Conservation (phyloP, 2,888 invertebrate species). For the Leptothorax acervorum region DNA sequence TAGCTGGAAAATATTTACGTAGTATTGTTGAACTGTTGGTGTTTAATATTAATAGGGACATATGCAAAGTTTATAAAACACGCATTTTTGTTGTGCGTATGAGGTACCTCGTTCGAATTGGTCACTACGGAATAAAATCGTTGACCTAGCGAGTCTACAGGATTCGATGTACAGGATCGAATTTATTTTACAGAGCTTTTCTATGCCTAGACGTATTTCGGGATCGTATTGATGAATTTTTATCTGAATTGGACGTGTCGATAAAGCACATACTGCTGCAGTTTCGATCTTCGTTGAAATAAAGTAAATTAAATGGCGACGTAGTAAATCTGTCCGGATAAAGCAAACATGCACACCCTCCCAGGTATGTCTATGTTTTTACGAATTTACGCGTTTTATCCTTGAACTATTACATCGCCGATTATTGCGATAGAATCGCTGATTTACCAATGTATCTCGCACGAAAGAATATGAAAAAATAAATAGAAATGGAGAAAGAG, state of each 20-base stretch:
- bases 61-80: conserved; percentile 41
- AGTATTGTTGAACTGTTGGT: not conserved
- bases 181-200: conserved; percentile 32
- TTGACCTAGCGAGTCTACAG: not conserved
- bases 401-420: not conserved
- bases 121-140: conserved; percentile 31
- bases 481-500: not conserved
- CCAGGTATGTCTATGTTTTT: not conserved
- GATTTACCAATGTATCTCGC: not conserved
- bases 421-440: not conserved
- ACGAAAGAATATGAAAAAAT: not conserved
- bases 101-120: not conserved
- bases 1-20: not conserved
- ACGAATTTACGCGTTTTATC: not conserved
- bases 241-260: conserved; percentile 21
- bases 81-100: not conserved
- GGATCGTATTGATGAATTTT: conserved; percentile 36
- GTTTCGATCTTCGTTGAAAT: conserved; percentile 17
- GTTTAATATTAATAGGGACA: conserved; percentile 20
- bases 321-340: conserved; percentile 10
- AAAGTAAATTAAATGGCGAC: conserved; percentile 33
- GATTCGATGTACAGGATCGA: not conserved
- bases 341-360: not conserved
- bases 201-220: not conserved
- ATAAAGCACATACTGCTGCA: conserved; percentile 19